Evolutionary conservation across 2,113 vertebrate species (phyloP).

Genomic region (Tricholaema leucomelas): DNA sequence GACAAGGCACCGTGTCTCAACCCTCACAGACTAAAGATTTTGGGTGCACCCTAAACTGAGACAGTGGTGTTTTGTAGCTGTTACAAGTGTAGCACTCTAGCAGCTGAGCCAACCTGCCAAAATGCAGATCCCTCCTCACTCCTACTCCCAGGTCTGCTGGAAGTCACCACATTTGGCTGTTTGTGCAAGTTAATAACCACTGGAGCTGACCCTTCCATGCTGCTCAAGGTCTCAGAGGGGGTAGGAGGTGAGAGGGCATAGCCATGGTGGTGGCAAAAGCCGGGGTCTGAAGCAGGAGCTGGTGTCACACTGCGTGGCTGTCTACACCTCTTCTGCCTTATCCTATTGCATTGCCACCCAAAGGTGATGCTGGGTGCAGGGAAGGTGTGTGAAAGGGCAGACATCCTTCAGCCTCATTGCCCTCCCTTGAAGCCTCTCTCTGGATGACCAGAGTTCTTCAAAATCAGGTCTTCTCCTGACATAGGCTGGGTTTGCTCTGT

Average conservation of each 20-base stretch:
- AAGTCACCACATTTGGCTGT: not conserved
- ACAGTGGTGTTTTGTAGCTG: not conserved
- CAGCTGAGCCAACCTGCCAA: not conserved
- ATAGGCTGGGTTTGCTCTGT: not conserved
- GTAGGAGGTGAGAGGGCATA: not conserved
- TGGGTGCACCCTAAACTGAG: not conserved
- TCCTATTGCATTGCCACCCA: not conserved
- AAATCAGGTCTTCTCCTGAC: not conserved
- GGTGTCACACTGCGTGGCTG: not conserved
- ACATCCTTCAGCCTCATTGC: not conserved
- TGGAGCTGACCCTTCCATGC: not conserved
- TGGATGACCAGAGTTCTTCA: not conserved
- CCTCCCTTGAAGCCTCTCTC: not conserved
- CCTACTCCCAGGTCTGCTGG: not conserved
- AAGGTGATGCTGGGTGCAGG: rapidly evolving
- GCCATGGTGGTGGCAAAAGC: not conserved
- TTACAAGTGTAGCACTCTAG: not conserved
- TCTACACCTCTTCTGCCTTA: not conserved
- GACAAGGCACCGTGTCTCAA: not conserved
- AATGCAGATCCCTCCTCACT: not conserved
- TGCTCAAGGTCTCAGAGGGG: not conserved
- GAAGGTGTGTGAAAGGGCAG: not conserved
- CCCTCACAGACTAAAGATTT: not conserved
- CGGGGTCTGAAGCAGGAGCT: not conserved
- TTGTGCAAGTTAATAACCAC: not conserved